These are phyloP conservation scores for Eristalis tenax DNA, from an alignment of 2,888 invertebrate genomes.

Conservation along the genomic window DNA sequence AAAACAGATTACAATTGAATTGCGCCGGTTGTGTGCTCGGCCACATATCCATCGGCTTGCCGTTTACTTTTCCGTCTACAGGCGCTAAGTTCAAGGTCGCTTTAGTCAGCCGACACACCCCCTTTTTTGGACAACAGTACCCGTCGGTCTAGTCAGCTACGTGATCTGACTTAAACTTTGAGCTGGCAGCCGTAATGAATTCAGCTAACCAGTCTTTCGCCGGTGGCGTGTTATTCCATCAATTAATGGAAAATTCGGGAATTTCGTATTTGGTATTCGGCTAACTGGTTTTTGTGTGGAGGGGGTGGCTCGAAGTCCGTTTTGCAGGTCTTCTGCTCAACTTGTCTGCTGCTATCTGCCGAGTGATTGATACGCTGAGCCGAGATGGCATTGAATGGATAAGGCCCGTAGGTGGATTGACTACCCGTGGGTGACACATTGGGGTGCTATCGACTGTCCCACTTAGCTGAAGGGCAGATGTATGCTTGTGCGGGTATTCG, in stretches of 20 bases:
- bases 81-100: constrained; percentile 29
- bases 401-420: neutral
- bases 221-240: neutral
- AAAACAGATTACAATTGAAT: neutral
- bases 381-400: constrained; percentile 12
- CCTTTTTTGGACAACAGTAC: constrained; percentile 26
- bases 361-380: neutral
- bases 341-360: constrained; percentile 13
- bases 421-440: constrained; percentile 11
- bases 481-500: neutral
- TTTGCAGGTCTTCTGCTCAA: neutral
- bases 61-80: neutral
- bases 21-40: neutral
- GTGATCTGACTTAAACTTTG: neutral
- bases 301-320: neutral
- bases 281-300: neutral
- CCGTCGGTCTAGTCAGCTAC: neutral
- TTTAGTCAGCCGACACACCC: constrained; percentile 24
- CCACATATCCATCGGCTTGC: too few relatives aligned
- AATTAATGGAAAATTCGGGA: constrained; percentile 1
- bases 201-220: constrained; percentile 11
- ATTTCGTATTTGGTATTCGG: neutral
- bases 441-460: constrained; percentile 29
- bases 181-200: neutral
- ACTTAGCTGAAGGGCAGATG: constrained; percentile 16